These are phyloP conservation scores for Acronicta aceris DNA, from an alignment of 2,888 invertebrate species.

Conservation along the genomic window DNA sequence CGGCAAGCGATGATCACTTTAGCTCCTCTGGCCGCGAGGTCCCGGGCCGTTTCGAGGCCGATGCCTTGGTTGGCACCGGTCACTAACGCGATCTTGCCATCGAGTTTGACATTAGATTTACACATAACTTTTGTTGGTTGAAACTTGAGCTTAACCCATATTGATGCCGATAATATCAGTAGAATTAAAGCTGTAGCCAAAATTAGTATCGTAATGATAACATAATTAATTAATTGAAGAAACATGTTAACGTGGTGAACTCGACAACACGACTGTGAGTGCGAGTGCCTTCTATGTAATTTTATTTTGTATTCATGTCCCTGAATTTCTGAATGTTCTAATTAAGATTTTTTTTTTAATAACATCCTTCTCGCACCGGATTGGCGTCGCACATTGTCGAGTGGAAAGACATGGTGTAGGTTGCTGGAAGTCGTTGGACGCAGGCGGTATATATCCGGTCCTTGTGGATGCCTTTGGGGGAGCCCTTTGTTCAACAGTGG, in stretches of 20 bases:
- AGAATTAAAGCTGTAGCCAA: background rate
- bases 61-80: constrained; percentile 96
- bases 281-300: too few species aligned
- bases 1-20: constrained; percentile 93
- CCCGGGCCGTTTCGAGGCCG: constrained; percentile 93
- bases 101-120: constrained; percentile 67
- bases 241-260: constrained; percentile 31
- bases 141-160: constrained; percentile 22
- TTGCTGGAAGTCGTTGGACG: too few species aligned
- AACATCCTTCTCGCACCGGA: too few species aligned
- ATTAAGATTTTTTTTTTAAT: too few species aligned
- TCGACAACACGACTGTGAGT: constrained; percentile 9
- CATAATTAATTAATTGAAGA: constrained; percentile 6
- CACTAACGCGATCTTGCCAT: constrained; percentile 91
- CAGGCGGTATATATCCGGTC: too few species aligned
- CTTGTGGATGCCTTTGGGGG: too few species aligned
- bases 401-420: too few species aligned
- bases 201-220: constrained; percentile 1
- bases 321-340: too few species aligned
- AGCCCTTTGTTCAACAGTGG: too few species aligned
- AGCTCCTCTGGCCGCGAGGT: constrained; percentile 92
- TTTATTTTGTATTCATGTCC: too few species aligned
- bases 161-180: accelerated
- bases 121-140: constrained; percentile 64
- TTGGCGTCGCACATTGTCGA: too few species aligned